A percentile compares a stretch with the other conserved stretches of the same genome.
phyloP scores from a whole-genome alignment of 2,888 invertebrate genomes.

The Rapana venosa region DNA sequence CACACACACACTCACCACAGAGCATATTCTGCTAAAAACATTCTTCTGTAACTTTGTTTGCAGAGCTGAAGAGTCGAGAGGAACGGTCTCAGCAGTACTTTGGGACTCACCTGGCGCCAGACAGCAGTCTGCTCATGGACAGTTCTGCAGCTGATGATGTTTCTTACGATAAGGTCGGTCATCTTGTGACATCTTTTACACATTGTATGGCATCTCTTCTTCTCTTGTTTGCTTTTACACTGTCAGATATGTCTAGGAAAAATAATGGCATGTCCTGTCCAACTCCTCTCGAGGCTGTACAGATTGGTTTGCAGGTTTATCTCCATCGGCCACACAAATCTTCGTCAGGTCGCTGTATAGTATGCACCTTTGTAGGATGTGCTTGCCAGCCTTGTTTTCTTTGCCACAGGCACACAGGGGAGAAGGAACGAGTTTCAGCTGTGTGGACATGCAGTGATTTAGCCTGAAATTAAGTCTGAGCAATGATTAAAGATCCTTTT shows the following conservation, averaged over 20 bases:
- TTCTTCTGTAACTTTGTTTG: background rate
- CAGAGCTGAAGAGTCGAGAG: slow-evolving; percentile 91
- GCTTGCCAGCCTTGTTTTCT: too few relatives aligned
- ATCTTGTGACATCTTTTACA: background rate
- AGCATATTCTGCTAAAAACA: background rate
- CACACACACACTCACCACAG: background rate
- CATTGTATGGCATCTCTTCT: too few relatives aligned
- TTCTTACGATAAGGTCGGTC: slow-evolving; percentile 71
- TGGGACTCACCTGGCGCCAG: slow-evolving; percentile 80
- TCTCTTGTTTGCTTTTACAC: background rate
- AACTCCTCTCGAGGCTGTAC: too few relatives aligned
- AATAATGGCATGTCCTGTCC: background rate
- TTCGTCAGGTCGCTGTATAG: too few relatives aligned
- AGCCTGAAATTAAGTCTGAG: too few relatives aligned
- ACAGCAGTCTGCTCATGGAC: slow-evolving; percentile 65
- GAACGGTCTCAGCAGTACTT: slow-evolving; percentile 94
- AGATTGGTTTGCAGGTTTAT: too few relatives aligned
- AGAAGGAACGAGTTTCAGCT: too few relatives aligned
- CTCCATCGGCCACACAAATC: too few relatives aligned
- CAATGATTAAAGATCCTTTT: too few relatives aligned
- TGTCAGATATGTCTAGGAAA: background rate
- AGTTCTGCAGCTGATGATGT: slow-evolving; percentile 62
- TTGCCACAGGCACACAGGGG: too few relatives aligned
- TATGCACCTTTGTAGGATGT: too few relatives aligned
- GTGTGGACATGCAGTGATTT: too few relatives aligned